These are phyloP conservation scores for Potamilus streckersoni DNA, from an alignment of 1,140 invertebrate genomes.

Conservation along the genomic window DNA sequence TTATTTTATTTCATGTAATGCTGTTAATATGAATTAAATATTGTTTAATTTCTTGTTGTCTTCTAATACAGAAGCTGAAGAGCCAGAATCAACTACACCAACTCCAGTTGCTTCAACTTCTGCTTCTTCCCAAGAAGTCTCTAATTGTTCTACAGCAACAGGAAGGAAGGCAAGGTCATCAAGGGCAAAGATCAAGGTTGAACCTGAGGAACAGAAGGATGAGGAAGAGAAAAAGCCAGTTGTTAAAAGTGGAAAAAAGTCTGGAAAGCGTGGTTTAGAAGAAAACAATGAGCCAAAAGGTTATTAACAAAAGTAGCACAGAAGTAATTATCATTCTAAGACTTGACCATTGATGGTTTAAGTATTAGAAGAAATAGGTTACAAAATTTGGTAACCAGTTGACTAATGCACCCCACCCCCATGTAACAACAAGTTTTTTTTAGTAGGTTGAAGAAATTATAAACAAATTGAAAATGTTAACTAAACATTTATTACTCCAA, in stretches of 20 bases:
- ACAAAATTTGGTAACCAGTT: neutral
- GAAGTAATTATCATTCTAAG: neutral
- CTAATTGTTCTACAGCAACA: conserved; percentile 9
- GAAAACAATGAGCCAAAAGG: conserved; percentile 21
- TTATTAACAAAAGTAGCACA: neutral
- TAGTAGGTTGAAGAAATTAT: neutral
- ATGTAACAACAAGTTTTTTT: neutral
- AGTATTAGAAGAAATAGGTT: neutral
- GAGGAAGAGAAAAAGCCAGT: conserved; percentile 32
- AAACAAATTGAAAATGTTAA: too few species aligned
- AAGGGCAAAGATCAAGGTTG: conserved; percentile 31
- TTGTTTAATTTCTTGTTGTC: too few species aligned
- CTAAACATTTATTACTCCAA: too few species aligned
- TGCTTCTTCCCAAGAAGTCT: conserved; percentile 5
- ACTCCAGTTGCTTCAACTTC: conserved; percentile 15
- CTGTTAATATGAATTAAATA: too few species aligned
- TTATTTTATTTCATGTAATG: too few species aligned
- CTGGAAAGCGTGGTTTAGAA: conserved; percentile 25
- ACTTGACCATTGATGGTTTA: neutral
- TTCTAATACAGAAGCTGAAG: conserved; percentile 5
- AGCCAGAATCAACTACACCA: conserved; percentile 16
- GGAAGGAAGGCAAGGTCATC: conserved; percentile 15
- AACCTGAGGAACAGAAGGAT: conserved; percentile 27
- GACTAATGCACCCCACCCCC: neutral
- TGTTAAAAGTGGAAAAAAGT: conserved; percentile 29